These are phyloP conservation scores for Drosophila micromelanica DNA, from an alignment of 1,140 invertebrate genomes.

Conservation along the genomic window DNA sequence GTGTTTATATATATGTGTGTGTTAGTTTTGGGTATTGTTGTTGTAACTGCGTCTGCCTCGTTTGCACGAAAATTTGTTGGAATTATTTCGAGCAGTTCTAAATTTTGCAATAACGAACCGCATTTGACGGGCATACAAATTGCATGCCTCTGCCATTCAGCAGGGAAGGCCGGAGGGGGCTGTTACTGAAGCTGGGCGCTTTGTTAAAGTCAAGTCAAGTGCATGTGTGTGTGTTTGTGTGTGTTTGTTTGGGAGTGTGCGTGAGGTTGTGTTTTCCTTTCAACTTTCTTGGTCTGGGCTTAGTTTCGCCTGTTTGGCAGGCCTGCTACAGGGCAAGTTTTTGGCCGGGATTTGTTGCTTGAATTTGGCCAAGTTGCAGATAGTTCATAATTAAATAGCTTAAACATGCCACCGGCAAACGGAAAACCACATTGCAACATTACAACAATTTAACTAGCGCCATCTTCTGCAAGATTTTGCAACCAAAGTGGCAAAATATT, in stretches of 20 bases:
- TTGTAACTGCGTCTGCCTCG: conserved; percentile 64
- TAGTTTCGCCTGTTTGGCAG: conserved; percentile 19
- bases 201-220: conserved; percentile 38
- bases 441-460: conserved; percentile 59
- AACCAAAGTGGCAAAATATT: conserved; percentile 73
- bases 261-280: conserved; percentile 41
- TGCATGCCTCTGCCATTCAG: conserved; percentile 34
- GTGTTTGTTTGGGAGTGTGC: conserved; percentile 20
- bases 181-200: conserved; percentile 28
- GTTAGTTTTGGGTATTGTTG: conserved; percentile 34
- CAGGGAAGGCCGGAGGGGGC: no score
- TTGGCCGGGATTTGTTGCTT: conserved; percentile 28
- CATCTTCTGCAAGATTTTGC: conserved; percentile 50
- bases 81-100: conserved; percentile 82
- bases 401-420: conserved; percentile 43
- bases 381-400: conserved; percentile 77
- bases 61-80: conserved; percentile 77
- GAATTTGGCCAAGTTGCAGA: conserved; percentile 54
- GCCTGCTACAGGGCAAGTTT: conserved; percentile 52
- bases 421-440: conserved; percentile 50
- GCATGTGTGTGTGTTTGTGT: conserved; percentile 22
- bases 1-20: conserved; percentile 16
- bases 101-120: conserved; percentile 80
- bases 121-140: conserved; percentile 80
- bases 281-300: conserved; percentile 33